Percentiles rank a stretch among this genome's conserved stretches.
phyloP scores from a whole-genome alignment of 1,140 invertebrate genomes.

The Habropoda laboriosa region DNA sequence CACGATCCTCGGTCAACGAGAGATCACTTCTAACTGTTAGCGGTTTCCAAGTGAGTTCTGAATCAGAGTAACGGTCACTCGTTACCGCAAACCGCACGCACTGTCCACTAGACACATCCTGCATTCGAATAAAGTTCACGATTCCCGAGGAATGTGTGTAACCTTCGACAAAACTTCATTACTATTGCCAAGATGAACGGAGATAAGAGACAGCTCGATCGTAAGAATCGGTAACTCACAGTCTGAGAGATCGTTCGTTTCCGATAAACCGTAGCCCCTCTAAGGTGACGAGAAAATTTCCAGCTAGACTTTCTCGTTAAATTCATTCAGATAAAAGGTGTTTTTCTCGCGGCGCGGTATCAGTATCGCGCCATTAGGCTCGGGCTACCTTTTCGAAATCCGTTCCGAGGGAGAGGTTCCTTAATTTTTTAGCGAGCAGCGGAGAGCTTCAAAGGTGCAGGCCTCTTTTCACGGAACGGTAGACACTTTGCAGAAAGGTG shows the following conservation, averaged over 20 bases:
- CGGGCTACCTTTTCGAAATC: constrained; percentile 34
- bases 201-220: not conserved
- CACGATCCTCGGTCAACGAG: constrained; percentile 46
- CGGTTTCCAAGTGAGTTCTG: constrained; percentile 38
- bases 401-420: constrained; percentile 22
- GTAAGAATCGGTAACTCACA: not conserved
- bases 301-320: not conserved
- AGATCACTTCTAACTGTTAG: constrained; percentile 49
- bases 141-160: not conserved
- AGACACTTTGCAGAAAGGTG: constrained; percentile 54
- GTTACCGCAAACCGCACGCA: constrained; percentile 30
- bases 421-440: constrained; percentile 56
- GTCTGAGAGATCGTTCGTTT: not conserved
- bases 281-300: not conserved
- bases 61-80: constrained; percentile 34
- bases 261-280: no score
- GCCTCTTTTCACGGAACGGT: constrained; percentile 42
- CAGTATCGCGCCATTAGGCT: constrained; percentile 11
- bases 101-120: constrained; percentile 25
- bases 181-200: not conserved
- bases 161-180: not conserved
- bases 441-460: not conserved
- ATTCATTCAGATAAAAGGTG: not conserved
- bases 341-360: not conserved
- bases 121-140: not conserved